Conservation (phyloP, 2,888 invertebrate genomes). For the Eustalomyia histrio region DNA sequence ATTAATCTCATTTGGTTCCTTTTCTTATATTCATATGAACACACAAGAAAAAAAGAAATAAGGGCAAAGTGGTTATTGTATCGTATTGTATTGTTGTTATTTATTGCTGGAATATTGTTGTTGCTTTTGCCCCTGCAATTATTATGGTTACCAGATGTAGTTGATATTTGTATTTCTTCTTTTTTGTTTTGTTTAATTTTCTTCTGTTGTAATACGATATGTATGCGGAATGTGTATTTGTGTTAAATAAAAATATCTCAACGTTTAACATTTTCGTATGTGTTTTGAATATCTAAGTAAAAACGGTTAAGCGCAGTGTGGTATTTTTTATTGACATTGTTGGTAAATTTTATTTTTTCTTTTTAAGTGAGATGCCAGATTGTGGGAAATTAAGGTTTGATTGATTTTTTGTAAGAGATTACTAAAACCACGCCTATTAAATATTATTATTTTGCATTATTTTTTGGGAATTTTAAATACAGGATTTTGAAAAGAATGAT, state of each 20-base stretch:
- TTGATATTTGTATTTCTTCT: slow-evolving; percentile 19
- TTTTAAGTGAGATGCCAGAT: background rate
- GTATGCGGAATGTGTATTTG: slow-evolving; percentile 30
- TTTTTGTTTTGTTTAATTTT: slow-evolving; percentile 37
- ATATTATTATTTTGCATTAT: too few relatives aligned
- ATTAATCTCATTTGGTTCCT: slow-evolving; percentile 31
- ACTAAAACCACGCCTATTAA: background rate
- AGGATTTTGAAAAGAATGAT: too few relatives aligned
- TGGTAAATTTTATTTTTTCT: background rate
- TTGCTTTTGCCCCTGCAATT: slow-evolving; percentile 48
- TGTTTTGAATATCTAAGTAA: slow-evolving; percentile 57
- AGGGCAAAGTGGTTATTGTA: slow-evolving; percentile 53
- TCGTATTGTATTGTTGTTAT: slow-evolving; percentile 8
- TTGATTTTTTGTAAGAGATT: background rate
- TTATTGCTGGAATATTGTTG: slow-evolving; percentile 8
- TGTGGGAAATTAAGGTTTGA: background rate
- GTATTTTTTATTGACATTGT: slow-evolving; percentile 10
- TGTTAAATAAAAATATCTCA: slow-evolving; percentile 49
- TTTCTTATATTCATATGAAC: background rate
- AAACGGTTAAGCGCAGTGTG: slow-evolving; percentile 45
- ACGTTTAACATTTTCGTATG: slow-evolving; percentile 60
- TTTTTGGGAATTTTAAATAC: too few relatives aligned
- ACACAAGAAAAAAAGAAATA: slow-evolving; percentile 23
- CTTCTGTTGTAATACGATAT: slow-evolving; percentile 8
- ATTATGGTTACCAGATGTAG: slow-evolving; percentile 63